Conservation (phyloP, 2,113 vertebrate species). For the Calidris pygmaea region DNA sequence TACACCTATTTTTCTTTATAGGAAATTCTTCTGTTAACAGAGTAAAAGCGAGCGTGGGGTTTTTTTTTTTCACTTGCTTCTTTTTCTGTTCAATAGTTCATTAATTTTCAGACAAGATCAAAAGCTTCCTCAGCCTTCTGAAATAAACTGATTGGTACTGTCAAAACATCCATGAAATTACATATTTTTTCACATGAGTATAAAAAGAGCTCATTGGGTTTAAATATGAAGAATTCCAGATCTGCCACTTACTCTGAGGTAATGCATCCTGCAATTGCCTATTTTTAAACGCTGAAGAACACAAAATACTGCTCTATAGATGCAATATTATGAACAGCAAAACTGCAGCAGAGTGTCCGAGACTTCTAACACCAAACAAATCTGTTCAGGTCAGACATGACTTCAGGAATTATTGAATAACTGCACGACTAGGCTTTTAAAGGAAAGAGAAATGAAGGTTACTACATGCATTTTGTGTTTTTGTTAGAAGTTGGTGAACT, state of each 20-base stretch:
- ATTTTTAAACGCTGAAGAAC: not conserved
- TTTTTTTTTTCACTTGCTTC: not conserved
- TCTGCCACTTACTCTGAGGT: not conserved
- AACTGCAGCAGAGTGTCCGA: not conserved
- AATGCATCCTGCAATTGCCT: not conserved
- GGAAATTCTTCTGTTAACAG: not conserved
- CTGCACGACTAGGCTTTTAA: not conserved
- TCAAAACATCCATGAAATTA: constrained; percentile 1
- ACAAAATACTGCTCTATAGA: not conserved
- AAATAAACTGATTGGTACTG: not conserved
- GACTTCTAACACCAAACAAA: not conserved
- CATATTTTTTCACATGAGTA: not conserved
- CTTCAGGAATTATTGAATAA: not conserved
- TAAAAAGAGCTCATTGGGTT: not conserved
- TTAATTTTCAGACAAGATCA: constrained; percentile 37
- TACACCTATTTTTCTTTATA: not conserved
- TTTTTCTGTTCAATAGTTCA: constrained; percentile 1
- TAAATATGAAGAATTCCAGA: constrained; percentile 1
- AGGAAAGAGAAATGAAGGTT: not conserved
- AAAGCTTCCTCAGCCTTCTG: not conserved
- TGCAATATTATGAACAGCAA: not conserved
- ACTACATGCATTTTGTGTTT: not conserved
- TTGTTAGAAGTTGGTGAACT: not conserved
- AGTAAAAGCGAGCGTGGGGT: not conserved
- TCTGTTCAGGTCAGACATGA: not conserved